A percentile compares a stretch with the other conserved stretches of the same genome.
Evolutionary conservation across 2,797 vertebrate genomes (phyloP).

Genomic region (Crypturellus tataupa): DNA sequence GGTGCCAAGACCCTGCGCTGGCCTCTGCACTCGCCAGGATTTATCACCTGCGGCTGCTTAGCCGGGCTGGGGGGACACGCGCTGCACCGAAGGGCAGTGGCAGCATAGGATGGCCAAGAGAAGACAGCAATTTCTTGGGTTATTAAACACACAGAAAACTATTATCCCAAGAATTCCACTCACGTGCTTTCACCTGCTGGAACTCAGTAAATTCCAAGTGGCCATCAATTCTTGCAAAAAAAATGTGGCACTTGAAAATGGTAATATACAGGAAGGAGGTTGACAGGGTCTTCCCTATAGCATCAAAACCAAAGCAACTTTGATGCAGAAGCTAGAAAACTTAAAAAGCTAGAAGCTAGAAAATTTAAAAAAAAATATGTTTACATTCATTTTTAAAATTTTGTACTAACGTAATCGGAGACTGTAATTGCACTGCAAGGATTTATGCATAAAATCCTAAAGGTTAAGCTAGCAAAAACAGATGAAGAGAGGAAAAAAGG

Average conservation of each 20-base stretch:
- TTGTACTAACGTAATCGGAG: slow-evolving; percentile 24
- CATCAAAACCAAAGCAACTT: background rate
- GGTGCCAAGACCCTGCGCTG: background rate
- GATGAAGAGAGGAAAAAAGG: slow-evolving; percentile 14
- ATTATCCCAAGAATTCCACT: slow-evolving; percentile 5
- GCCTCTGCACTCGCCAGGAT: background rate
- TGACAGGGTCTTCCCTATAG: background rate
- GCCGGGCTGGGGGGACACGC: background rate
- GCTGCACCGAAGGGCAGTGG: background rate
- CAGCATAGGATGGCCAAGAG: background rate
- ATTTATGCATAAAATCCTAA: slow-evolving; percentile 25
- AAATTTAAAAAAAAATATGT: slow-evolving; percentile 21
- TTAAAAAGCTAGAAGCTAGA: slow-evolving; percentile 3
- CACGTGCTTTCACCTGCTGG: slow-evolving; percentile 16
- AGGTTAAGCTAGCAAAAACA: slow-evolving; percentile 38
- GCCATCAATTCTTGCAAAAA: background rate
- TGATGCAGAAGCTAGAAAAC: slow-evolving; percentile 9
- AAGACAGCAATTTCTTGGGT: slow-evolving; percentile 40
- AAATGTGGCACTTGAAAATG: background rate
- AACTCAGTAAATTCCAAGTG: slow-evolving; percentile 37
- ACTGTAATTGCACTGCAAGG: slow-evolving; percentile 19
- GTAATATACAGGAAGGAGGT: background rate
- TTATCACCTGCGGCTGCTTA: background rate
- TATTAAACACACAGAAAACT: slow-evolving; percentile 48
- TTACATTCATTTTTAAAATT: slow-evolving; percentile 22